Percentiles rank a stretch among this genome's conserved stretches.
phyloP scores from a whole-genome alignment of 1,140 invertebrate species.

The Caenorhabditis inopinata region DNA sequence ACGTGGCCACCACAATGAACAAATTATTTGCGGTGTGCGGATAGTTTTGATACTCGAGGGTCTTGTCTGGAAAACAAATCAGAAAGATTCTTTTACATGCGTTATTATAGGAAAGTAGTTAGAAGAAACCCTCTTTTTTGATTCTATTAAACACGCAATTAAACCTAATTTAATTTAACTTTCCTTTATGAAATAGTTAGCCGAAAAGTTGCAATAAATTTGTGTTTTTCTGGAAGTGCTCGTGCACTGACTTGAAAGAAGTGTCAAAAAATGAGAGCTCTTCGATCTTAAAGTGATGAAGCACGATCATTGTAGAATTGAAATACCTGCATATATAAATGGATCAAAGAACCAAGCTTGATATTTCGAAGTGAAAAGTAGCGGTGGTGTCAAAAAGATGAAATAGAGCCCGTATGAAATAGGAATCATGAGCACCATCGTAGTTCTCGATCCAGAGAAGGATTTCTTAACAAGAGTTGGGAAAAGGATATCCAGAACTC shows the following conservation, averaged over 20 bases:
- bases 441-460: neutral
- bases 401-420: neutral
- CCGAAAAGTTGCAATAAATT: too few relatives aligned
- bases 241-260: too few relatives aligned
- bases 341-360: conserved; percentile 6
- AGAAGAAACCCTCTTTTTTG: too few relatives aligned
- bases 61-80: conserved; percentile 26
- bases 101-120: too few relatives aligned
- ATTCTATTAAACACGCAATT: too few relatives aligned
- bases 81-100: too few relatives aligned
- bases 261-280: too few relatives aligned
- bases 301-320: too few relatives aligned
- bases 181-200: too few relatives aligned
- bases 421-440: neutral
- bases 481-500: neutral
- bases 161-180: too few relatives aligned
- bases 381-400: neutral
- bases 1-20: conserved; percentile 28
- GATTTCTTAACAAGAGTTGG: neutral
- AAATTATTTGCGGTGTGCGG: conserved; percentile 38
- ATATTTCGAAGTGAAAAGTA: neutral
- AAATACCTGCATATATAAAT: neutral
- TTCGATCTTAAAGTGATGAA: too few relatives aligned
- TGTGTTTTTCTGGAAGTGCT: too few relatives aligned
- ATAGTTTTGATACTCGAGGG: conserved; percentile 39